Base-by-base conservation (phyloP, 1,140 invertebrate genomes). In the Drosophila sp. region DNA sequence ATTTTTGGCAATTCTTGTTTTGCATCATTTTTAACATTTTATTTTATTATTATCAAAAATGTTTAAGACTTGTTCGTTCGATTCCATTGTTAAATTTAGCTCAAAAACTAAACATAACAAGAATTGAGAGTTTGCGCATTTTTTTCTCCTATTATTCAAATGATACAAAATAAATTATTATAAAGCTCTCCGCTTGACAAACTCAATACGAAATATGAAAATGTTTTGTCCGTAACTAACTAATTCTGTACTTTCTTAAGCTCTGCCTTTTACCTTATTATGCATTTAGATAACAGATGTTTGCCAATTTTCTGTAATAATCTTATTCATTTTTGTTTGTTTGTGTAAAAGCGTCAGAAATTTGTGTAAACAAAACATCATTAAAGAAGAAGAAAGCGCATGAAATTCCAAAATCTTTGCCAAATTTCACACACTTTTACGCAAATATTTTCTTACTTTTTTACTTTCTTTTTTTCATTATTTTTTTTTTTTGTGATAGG, bases 401-500 rank as follows among this genome's bases (percentile, higher is more conserved):
- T 27, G 30, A 29, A 57, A 10, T 5, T 32, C 35, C 23, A 3
- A 58, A 55, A 33, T 58, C 66, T 70, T 72, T 35, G 54, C 44
- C 29, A 44, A 47, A 63, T 57, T 33, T 33, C 3, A 0, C 17
- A 35, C 32, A 38, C 17, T 33, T 38, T 58, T 35, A 58, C 56
- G 38, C 23, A 66, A 66, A 61, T 40, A 1, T 41, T 7, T 41
- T 61, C 61, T 60, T 56, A 40, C 60, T 41, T 60, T 76, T 35
- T 33, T 23, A 55, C 32, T 71, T 8, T 17, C 17, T 60, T 70
- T 56, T 27, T 27, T 17, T 8, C 54, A 38, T 30, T 30, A 40
- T 40, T 64, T 76, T 76, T 60, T 40, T 56, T 75, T 73, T 79
- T 76, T 83, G 84, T 87, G 83, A 87, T 82, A 82, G 78, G 70